phyloP scores from a whole-genome alignment of 2,797 vertebrate genomes.

The Lemur catta region DNA sequence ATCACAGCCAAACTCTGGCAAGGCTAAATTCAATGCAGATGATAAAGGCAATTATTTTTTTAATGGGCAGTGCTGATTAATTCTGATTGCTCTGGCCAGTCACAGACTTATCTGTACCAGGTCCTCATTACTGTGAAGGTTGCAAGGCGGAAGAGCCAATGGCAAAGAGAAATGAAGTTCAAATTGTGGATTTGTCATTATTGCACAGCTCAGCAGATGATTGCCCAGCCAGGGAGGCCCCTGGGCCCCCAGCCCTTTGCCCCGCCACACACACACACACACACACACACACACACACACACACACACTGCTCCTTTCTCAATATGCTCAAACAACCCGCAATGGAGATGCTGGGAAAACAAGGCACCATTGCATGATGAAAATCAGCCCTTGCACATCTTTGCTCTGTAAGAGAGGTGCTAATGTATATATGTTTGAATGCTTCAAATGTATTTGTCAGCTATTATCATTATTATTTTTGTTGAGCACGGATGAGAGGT shows the following conservation, averaged over 20 bases:
- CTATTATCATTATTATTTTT: neutral
- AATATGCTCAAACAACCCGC: neutral
- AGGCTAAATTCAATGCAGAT: constrained; percentile 47
- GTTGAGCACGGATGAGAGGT: neutral
- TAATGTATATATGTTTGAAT: neutral
- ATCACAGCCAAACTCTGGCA: constrained; percentile 43
- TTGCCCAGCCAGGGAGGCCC: neutral
- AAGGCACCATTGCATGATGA: neutral
- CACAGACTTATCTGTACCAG: constrained; percentile 26
- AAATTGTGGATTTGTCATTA: constrained; percentile 38
- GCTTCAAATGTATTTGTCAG: neutral
- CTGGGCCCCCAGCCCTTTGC: neutral
- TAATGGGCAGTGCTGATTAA: constrained; percentile 67
- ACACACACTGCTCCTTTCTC: neutral
- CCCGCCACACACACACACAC: too few species aligned
- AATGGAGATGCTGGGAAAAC: neutral
- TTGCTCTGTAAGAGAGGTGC: neutral
- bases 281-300: neutral
- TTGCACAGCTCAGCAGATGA: constrained; percentile 18
- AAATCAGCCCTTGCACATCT: neutral
- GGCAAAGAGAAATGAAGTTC: constrained; percentile 67
- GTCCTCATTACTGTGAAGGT: constrained; percentile 36
- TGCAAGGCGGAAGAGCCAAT: constrained; percentile 44
- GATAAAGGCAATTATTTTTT: constrained; percentile 66
- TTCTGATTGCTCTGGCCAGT: constrained; percentile 58